Conservation (phyloP, 2,888 invertebrate species). For the Terebella lapidaria region DNA sequence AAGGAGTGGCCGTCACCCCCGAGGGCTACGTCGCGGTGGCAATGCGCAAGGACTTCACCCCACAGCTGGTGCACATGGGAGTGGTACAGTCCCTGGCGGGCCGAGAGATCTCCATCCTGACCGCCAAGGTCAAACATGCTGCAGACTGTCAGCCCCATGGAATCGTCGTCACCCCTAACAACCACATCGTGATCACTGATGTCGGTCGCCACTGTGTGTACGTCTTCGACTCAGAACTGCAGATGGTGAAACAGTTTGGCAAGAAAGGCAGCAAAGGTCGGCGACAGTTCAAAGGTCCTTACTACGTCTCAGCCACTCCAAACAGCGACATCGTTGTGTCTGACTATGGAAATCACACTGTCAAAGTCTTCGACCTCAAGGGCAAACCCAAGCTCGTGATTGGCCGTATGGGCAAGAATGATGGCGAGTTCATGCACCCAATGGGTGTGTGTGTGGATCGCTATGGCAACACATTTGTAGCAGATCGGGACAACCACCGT, state of each 20-base stretch:
- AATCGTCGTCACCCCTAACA: conserved; percentile 53
- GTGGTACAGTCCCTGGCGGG: conserved; percentile 13
- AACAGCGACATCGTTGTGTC: conserved; percentile 56
- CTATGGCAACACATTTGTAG: conserved; percentile 57
- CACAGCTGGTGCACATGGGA: conserved; percentile 16
- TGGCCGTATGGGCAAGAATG: conserved; percentile 56
- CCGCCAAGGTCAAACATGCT: conserved; percentile 32
- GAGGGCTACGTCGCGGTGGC: conserved; percentile 56
- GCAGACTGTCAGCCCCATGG: conserved; percentile 6
- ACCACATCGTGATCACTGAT: conserved; percentile 57
- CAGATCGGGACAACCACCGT: conserved; percentile 59
- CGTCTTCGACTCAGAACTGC: conserved; percentile 55
- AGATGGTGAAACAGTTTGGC: conserved; percentile 53
- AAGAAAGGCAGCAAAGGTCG: conserved; percentile 52
- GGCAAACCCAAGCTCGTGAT: conserved; percentile 56
- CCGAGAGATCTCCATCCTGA: conserved; percentile 5
- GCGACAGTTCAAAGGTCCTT: conserved; percentile 57
- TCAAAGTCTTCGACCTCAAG: conserved; percentile 55
- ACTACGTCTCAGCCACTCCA: conserved; percentile 56
- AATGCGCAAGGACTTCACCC: conserved; percentile 56
- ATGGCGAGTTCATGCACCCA: conserved; percentile 59
- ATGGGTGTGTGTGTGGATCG: conserved; percentile 57
- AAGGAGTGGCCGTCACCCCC: conserved; percentile 54
- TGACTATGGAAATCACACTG: conserved; percentile 56
- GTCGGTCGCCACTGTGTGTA: conserved; percentile 56